These are phyloP conservation scores for Poecilia latipinna DNA, from an alignment of 2,113 vertebrate species.

Conservation along the genomic window DNA sequence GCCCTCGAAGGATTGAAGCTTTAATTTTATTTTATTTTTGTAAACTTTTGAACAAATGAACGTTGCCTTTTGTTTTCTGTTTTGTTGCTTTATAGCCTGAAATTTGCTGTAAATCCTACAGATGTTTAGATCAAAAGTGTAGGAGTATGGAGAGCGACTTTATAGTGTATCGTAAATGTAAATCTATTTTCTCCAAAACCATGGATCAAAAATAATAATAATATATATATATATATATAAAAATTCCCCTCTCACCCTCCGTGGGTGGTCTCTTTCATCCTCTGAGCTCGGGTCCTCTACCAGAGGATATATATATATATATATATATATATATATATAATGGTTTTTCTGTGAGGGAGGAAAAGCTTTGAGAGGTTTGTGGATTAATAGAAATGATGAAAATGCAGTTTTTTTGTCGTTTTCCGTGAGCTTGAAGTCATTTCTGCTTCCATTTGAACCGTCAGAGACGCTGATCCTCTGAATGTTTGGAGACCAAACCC, in stretches of 20 bases:
- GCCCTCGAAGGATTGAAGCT: not conserved
- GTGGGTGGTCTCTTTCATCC: no score
- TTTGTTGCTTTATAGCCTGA: not conserved
- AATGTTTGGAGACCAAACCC: constrained; percentile 69
- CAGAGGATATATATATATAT: no score
- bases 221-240: no score
- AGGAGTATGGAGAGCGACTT: not conserved
- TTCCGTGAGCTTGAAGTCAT: not conserved
- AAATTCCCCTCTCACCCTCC: no score
- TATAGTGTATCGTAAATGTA: not conserved
- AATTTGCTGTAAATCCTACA: not conserved
- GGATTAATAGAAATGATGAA: not conserved
- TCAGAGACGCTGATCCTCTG: not conserved
- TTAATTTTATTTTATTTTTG: not conserved
- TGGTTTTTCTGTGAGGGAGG: not conserved
- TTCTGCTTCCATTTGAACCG: constrained; percentile 18
- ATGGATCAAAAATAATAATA: not conserved
- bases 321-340: no score
- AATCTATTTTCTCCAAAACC: constrained; percentile 4
- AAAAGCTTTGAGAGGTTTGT: not conserved
- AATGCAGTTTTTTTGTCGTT: not conserved
- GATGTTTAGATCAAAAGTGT: not conserved
- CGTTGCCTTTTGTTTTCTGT: not conserved
- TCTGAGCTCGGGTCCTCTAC: no score
- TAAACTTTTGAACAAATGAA: not conserved